phyloP scores from a whole-genome alignment of 2,797 vertebrate genomes.

The Poecilia gillii region DNA sequence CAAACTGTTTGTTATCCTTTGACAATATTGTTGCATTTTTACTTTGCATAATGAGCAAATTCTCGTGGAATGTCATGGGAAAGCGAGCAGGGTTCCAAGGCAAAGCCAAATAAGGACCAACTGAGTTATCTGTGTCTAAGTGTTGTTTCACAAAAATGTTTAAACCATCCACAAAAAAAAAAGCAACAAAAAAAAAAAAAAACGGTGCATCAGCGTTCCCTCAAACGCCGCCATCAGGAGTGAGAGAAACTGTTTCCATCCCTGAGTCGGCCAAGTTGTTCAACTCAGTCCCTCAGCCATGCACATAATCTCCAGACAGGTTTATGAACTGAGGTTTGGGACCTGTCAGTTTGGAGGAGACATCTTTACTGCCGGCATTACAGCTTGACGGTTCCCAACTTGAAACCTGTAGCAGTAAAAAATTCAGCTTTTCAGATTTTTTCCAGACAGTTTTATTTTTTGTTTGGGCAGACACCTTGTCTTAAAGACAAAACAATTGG shows the following conservation, averaged over 20 bases:
- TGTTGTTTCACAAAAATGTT: constrained; percentile 48
- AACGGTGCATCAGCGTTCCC: constrained; percentile 40
- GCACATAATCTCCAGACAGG: constrained; percentile 78
- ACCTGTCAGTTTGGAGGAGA: constrained; percentile 76
- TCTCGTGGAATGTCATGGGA: constrained; percentile 58
- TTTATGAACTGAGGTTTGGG: constrained; percentile 81
- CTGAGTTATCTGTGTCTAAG: constrained; percentile 28
- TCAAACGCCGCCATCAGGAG: constrained; percentile 56
- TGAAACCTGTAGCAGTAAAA: constrained; percentile 55
- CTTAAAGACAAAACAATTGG: constrained; percentile 27
- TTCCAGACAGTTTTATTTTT: constrained; percentile 11
- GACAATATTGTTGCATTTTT: constrained; percentile 59
- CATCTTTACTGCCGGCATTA: constrained; percentile 79
- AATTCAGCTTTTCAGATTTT: constrained; percentile 18
- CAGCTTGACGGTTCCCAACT: constrained; percentile 55
- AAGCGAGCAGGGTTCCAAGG: constrained; percentile 24
- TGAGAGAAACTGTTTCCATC: constrained; percentile 67
- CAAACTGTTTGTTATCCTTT: constrained; percentile 68
- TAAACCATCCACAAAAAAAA: constrained; percentile 34
- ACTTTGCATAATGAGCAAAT: constrained; percentile 58
- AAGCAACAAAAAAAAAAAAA: neutral
- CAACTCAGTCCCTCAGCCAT: constrained; percentile 57
- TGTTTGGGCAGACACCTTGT: constrained; percentile 4
- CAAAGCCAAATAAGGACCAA: constrained; percentile 37
- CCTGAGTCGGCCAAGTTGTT: constrained; percentile 60